Evolutionary conservation across 2,797 vertebrate species (phyloP).

Genomic region (Allobates femoralis): DNA sequence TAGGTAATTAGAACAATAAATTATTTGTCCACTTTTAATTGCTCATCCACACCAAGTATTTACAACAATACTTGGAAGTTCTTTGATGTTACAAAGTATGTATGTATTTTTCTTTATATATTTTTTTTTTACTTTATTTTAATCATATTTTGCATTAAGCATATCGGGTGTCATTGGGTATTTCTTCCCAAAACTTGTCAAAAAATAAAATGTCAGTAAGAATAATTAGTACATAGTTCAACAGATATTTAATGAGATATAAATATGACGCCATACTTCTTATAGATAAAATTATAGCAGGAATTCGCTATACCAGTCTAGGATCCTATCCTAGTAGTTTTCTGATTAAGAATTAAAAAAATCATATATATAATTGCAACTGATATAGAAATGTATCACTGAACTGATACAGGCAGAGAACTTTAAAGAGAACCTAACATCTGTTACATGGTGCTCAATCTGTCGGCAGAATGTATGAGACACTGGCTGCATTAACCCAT

Average conservation of each 20-base stretch:
- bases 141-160: constrained; percentile 78
- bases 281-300: constrained; percentile 73
- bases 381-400: background rate
- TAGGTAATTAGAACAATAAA: constrained; percentile 93
- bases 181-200: constrained; percentile 81
- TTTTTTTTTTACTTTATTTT: constrained; percentile 64
- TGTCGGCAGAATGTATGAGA: too few relatives aligned
- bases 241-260: constrained; percentile 80
- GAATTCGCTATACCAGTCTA: constrained; percentile 84
- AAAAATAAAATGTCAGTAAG: constrained; percentile 77
- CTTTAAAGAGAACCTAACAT: too few relatives aligned
- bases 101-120: constrained; percentile 63
- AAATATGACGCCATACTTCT: constrained; percentile 77
- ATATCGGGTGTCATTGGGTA: constrained; percentile 80
- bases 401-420: background rate
- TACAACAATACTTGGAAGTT: constrained; percentile 94
- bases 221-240: constrained; percentile 86
- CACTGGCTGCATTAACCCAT: too few relatives aligned
- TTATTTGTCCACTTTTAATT: constrained; percentile 81
- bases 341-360: constrained; percentile 52
- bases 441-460: too few relatives aligned
- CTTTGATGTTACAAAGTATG: constrained; percentile 83
- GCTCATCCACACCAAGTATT: constrained; percentile 90
- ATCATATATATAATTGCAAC: background rate
- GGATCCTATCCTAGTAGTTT: constrained; percentile 85